phyloP scores from a whole-genome alignment of 2,113 vertebrate genomes.

The Caranx melampygus region DNA sequence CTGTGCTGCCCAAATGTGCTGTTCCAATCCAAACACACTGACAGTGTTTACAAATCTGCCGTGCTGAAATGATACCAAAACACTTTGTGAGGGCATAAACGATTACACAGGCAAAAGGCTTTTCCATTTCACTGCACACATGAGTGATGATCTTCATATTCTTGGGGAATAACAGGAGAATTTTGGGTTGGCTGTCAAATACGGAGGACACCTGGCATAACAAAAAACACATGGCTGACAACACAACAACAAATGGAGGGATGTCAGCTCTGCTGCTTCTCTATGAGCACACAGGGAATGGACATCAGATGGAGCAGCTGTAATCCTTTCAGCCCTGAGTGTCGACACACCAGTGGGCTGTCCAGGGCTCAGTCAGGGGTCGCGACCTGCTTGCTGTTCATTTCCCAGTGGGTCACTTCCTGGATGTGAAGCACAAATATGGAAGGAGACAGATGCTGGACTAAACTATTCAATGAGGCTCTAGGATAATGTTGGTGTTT shows the following conservation, averaged over 20 bases:
- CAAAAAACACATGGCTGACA: constrained; percentile 49
- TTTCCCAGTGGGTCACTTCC: constrained; percentile 56
- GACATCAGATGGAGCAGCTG: constrained; percentile 56
- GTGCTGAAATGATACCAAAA: constrained; percentile 49
- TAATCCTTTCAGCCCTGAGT: constrained; percentile 34
- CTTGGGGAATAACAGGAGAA: constrained; percentile 14
- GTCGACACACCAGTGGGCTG: constrained; percentile 37
- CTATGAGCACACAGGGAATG: not conserved
- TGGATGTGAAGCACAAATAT: constrained; percentile 48
- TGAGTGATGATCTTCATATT: constrained; percentile 47
- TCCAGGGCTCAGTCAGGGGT: constrained; percentile 37
- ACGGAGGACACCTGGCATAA: constrained; percentile 56
- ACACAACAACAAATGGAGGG: constrained; percentile 40
- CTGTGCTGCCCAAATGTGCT: constrained; percentile 24
- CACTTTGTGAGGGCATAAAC: constrained; percentile 45
- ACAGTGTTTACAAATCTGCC: constrained; percentile 69
- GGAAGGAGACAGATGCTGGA: constrained; percentile 34
- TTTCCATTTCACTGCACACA: constrained; percentile 32
- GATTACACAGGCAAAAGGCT: constrained; percentile 41
- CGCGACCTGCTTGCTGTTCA: constrained; percentile 45
- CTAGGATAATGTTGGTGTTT: constrained; percentile 3
- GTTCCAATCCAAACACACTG: constrained; percentile 64
- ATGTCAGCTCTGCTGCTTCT: constrained; percentile 22
- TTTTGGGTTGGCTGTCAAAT: constrained; percentile 49
- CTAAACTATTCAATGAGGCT: not conserved